Base-by-base conservation (phyloP, 2,113 vertebrate species). In the Mustela lutreola region DNA sequence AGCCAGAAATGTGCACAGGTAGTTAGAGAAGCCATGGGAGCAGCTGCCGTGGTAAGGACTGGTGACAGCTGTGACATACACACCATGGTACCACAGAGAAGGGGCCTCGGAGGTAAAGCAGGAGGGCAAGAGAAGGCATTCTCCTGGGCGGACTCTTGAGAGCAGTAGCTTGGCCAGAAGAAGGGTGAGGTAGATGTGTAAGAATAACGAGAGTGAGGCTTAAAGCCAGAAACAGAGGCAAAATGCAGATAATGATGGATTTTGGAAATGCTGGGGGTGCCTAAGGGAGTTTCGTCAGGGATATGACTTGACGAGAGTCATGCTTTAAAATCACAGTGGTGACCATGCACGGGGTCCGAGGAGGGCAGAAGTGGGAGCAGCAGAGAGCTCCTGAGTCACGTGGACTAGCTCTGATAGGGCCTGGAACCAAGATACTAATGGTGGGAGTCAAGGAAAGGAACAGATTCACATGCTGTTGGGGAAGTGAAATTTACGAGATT, bases 401-500 rank as follows among this genome's bases (percentile, higher is more conserved):
- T 10, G 12, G 45, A 39, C 2, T 45, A 26, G 9, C 65, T 33
- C 65, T 24, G 6, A 22, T 14, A 33, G 65, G 39, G 67, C 28
- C 63, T 56, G 33, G 33, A 56, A 42, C 24, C 39, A 5, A 15
- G 73, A 19, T 65, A 15, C 16, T 3, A 11, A 22, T 5, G 5
- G 8, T 10, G 2, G 33, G 16, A 83, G 39, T 83, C 26, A 26
- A 73, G n/a, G 67, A 48, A 15, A 56, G 18, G 53, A 60, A 71
- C 5, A 21, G 45, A 53, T 26, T 58, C 1, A 0, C 4, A 2
- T n/a, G 33, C 31, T 73, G 0, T 36, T 24, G 39, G 70, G 73
- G 28, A 42, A 65, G 10, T 8, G 21, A 79, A 11, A 0, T 7
- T 48, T 31, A 2, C 0, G 5, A 2, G 19, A 2, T 71, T 5